Percentiles rank a stretch among this genome's conserved stretches.
These are phyloP conservation scores for Sturnira hondurensis DNA, from an alignment of 2,113 vertebrate species.

Conservation along the genomic window DNA sequence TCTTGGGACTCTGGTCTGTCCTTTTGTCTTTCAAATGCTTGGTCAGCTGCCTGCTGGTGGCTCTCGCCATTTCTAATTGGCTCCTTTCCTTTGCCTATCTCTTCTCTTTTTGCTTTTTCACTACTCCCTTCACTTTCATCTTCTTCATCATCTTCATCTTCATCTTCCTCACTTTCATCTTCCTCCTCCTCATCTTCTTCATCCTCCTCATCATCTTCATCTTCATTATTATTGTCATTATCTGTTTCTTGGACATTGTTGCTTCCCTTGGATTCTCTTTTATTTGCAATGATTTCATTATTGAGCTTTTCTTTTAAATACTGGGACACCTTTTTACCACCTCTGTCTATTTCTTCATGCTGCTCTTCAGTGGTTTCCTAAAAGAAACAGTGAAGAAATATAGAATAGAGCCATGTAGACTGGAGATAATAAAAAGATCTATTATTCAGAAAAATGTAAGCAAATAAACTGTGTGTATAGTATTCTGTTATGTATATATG, in stretches of 20 bases:
- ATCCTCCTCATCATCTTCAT: constrained; percentile 69
- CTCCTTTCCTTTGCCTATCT: constrained; percentile 32
- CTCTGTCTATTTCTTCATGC: constrained; percentile 46
- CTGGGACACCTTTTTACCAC: constrained; percentile 63
- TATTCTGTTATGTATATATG: neutral
- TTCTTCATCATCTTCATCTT: neutral
- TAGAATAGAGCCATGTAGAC: neutral
- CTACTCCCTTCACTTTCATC: constrained; percentile 40
- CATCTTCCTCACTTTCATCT: neutral
- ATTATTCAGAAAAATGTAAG: neutral
- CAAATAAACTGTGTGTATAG: neutral
- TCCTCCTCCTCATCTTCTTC: constrained; percentile 73
- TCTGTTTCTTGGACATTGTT: constrained; percentile 28
- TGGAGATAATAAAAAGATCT: neutral
- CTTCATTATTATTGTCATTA: constrained; percentile 57
- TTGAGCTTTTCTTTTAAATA: constrained; percentile 72
- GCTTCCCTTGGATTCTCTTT: neutral
- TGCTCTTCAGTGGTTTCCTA: constrained; percentile 68
- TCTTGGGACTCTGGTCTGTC: constrained; percentile 71
- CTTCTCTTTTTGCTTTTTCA: constrained; percentile 56
- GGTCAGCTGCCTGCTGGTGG: neutral
- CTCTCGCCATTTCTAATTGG: neutral
- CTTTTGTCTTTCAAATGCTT: constrained; percentile 6
- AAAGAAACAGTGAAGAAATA: constrained; percentile 26
- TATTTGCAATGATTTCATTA: constrained; percentile 10